Percentiles rank a stretch among this genome's conserved stretches.
These are phyloP conservation scores for Parnassius apollo DNA, from an alignment of 2,888 invertebrate species.

Conservation along the genomic window DNA sequence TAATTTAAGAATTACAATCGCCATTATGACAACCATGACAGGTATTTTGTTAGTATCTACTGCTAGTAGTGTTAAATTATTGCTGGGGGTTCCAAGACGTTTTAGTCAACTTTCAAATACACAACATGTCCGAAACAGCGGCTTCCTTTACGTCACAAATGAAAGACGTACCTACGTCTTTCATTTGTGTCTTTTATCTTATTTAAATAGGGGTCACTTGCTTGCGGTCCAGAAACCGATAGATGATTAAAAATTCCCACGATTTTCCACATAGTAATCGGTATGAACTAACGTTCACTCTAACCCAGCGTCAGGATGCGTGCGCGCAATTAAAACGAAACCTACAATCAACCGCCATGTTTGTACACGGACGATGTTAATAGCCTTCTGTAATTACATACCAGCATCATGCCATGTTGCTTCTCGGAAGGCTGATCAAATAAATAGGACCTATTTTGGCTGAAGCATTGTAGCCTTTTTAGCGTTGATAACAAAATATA, in stretches of 20 bases:
- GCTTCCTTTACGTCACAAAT: too few species aligned
- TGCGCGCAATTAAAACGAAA: slow-evolving; percentile 80
- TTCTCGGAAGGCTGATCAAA: slow-evolving; percentile 79
- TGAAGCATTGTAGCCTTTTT: slow-evolving; percentile 40
- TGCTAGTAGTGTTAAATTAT: too few species aligned
- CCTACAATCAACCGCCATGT: slow-evolving; percentile 80
- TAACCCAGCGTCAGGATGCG: slow-evolving; percentile 73
- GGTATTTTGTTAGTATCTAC: too few species aligned
- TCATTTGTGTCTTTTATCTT: background rate
- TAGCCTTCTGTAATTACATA: slow-evolving; percentile 79
- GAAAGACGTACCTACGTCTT: too few species aligned
- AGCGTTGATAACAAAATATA: too few species aligned
- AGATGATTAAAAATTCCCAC: slow-evolving; percentile 62
- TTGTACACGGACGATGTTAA: slow-evolving; percentile 81
- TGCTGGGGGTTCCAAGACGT: too few species aligned
- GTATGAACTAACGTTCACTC: slow-evolving; percentile 47
- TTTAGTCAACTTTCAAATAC: too few species aligned
- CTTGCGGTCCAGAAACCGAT: slow-evolving; percentile 49
- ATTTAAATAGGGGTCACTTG: background rate
- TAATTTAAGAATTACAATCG: too few species aligned
- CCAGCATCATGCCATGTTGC: slow-evolving; percentile 72
- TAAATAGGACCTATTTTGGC: slow-evolving; percentile 75
- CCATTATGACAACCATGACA: too few species aligned
- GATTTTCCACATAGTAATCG: slow-evolving; percentile 58
- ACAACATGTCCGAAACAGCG: too few species aligned